These are phyloP conservation scores for Pristionchus maxplancki DNA, from an alignment of 2,888 invertebrate species.

Conservation along the genomic window DNA sequence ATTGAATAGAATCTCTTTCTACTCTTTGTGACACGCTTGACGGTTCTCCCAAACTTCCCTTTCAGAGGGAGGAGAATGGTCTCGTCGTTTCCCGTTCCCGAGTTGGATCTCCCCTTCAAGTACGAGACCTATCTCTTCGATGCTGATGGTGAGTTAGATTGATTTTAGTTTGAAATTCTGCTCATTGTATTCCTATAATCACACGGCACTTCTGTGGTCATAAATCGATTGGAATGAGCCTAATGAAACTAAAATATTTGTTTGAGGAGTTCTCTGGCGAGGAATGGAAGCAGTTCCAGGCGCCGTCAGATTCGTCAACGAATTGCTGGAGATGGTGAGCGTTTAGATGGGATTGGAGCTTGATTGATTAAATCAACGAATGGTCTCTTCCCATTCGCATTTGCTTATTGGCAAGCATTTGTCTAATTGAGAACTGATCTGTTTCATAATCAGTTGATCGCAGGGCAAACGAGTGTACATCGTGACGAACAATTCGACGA, in stretches of 20 bases:
- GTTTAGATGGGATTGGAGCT: neutral
- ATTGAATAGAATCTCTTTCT: neutral
- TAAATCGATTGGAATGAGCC: neutral
- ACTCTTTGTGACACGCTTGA: neutral
- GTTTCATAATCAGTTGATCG: neutral
- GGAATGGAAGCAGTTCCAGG: conserved; percentile 69
- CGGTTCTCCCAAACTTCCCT: neutral
- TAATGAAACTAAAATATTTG: neutral
- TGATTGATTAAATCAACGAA: neutral
- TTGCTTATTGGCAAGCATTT: no score
- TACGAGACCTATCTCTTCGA: conserved; percentile 73
- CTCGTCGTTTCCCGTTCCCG: neutral
- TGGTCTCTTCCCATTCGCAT: neutral
- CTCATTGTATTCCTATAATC: neutral
- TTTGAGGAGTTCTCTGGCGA: conserved; percentile 65
- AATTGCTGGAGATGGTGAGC: conserved; percentile 43
- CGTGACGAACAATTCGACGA: conserved; percentile 93
- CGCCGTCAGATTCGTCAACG: conserved; percentile 66
- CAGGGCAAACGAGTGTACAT: conserved; percentile 89
- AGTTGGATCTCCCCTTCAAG: conserved; percentile 53
- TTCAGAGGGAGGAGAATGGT: neutral
- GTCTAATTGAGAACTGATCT: neutral
- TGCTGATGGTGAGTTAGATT: conserved; percentile 68
- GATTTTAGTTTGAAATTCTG: no score
- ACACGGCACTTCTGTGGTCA: neutral